phyloP scores from a whole-genome alignment of 2,797 vertebrate species.

The Neosilurus mollespiculum region DNA sequence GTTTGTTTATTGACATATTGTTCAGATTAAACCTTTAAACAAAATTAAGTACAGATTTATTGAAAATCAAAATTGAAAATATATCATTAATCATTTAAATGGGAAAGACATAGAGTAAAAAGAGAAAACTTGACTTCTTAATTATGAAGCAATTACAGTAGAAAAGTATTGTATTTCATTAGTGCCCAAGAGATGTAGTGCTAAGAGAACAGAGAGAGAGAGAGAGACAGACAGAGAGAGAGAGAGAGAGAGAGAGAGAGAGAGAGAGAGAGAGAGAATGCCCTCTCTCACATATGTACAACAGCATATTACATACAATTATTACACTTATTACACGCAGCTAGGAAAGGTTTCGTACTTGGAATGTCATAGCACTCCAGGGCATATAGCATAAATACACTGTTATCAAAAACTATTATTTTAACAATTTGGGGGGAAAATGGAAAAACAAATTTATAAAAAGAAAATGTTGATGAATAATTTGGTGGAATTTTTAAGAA shows the following conservation, averaged over 20 bases:
- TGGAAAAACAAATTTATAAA: neutral
- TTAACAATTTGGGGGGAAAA: neutral
- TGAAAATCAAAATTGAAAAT: slow-evolving; percentile 18
- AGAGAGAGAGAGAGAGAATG: too few species aligned
- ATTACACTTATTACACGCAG: slow-evolving; percentile 12
- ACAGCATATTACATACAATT: slow-evolving; percentile 35
- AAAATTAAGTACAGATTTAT: slow-evolving; percentile 34
- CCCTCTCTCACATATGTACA: too few species aligned
- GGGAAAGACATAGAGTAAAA: slow-evolving; percentile 19
- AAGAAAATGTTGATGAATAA: neutral
- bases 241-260: too few species aligned
- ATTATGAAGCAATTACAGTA: slow-evolving; percentile 2
- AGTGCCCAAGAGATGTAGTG: neutral
- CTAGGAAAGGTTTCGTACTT: neutral
- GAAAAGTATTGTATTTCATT: slow-evolving; percentile 12
- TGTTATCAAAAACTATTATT: neutral
- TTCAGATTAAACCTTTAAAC: slow-evolving; percentile 3
- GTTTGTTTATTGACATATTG: neutral
- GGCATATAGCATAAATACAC: neutral
- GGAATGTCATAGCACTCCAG: neutral
- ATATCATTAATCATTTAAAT: slow-evolving; percentile 55
- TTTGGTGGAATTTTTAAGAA: neutral
- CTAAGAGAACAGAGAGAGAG: slow-evolving; percentile 3
- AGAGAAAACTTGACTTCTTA: neutral
- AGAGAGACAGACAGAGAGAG: neutral